Conservation (phyloP, 2,113 vertebrate genomes). For the Oryzias celebensis region DNA sequence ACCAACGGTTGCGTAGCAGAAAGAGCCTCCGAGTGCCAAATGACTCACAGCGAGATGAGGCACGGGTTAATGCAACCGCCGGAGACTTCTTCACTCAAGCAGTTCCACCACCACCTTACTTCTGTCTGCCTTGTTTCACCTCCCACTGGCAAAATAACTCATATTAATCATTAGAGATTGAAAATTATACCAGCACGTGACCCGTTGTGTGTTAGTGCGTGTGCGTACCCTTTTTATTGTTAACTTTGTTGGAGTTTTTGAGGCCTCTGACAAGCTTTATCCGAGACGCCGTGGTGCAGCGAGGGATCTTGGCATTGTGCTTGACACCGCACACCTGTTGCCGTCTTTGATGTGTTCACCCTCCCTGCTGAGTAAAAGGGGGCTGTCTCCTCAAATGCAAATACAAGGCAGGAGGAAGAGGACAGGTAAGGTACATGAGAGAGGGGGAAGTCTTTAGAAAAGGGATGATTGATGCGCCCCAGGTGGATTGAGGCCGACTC, state of each 20-base stretch:
- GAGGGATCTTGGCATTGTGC: slow-evolving; percentile 69
- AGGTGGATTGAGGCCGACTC: slow-evolving; percentile 51
- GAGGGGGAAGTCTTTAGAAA: slow-evolving; percentile 56
- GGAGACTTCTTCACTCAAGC: slow-evolving; percentile 49
- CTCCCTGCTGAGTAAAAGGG: slow-evolving; percentile 49
- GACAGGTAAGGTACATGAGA: slow-evolving; percentile 48
- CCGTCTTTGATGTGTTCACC: slow-evolving; percentile 66
- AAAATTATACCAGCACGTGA: slow-evolving; percentile 14
- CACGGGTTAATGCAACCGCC: slow-evolving; percentile 64
- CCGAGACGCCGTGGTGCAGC: slow-evolving; percentile 49
- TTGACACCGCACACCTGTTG: slow-evolving; percentile 75
- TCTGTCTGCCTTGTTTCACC: slow-evolving; percentile 20
- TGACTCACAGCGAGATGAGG: slow-evolving; percentile 58
- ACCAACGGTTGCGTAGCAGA: slow-evolving; percentile 53
- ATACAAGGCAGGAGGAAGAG: slow-evolving; percentile 52
- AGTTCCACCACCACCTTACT: neutral
- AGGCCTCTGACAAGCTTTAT: slow-evolving; percentile 66
- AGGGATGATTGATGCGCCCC: slow-evolving; percentile 69
- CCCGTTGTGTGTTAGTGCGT: neutral
- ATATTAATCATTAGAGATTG: slow-evolving; percentile 41
- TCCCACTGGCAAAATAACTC: slow-evolving; percentile 27
- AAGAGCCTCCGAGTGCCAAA: slow-evolving; percentile 48
- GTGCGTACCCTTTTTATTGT: slow-evolving; percentile 25
- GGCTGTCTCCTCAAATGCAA: slow-evolving; percentile 68
- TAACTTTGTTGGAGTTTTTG: slow-evolving; percentile 62